phyloP scores from a whole-genome alignment of 2,113 vertebrate genomes.

The Syngnathoides biaculeatus region DNA sequence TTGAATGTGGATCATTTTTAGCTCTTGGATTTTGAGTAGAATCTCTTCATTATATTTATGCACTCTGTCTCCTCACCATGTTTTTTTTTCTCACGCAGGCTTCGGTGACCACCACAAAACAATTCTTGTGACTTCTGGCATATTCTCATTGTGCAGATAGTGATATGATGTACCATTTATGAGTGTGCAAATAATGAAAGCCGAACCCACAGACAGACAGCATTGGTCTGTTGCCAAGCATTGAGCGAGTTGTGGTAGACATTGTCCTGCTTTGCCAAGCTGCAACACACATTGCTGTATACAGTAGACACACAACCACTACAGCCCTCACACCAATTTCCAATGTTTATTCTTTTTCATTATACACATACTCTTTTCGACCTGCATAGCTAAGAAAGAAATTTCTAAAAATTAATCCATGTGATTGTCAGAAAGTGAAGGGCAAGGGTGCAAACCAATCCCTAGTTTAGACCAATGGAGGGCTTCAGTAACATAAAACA shows the following conservation, averaged over 20 bases:
- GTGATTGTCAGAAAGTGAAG: too few relatives aligned
- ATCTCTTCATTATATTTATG: neutral
- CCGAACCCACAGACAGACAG: conserved; percentile 3
- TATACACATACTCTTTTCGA: too few relatives aligned
- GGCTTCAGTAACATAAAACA: conserved; percentile 35
- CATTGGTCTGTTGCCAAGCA: conserved; percentile 31
- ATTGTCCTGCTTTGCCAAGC: neutral
- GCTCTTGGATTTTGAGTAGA: neutral
- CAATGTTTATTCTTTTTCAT: too few relatives aligned
- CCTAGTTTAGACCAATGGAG: conserved; percentile 12
- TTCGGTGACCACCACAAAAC: neutral
- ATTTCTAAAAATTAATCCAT: too few relatives aligned
- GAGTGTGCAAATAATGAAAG: neutral
- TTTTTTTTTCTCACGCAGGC: neutral
- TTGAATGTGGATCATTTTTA: neutral
- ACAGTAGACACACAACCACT: neutral
- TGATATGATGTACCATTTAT: neutral
- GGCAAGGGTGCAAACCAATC: too few relatives aligned
- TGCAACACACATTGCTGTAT: neutral
- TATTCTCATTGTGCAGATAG: neutral
- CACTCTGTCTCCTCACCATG: neutral
- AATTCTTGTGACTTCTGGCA: neutral
- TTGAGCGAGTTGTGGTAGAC: conserved; percentile 11
- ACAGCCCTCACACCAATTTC: neutral
- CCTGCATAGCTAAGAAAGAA: too few relatives aligned